Evolutionary conservation across 2,888 invertebrate species (phyloP), one percentile per base, ranked within the genome.

Genomic region (Ormyrus labotus): DNA sequence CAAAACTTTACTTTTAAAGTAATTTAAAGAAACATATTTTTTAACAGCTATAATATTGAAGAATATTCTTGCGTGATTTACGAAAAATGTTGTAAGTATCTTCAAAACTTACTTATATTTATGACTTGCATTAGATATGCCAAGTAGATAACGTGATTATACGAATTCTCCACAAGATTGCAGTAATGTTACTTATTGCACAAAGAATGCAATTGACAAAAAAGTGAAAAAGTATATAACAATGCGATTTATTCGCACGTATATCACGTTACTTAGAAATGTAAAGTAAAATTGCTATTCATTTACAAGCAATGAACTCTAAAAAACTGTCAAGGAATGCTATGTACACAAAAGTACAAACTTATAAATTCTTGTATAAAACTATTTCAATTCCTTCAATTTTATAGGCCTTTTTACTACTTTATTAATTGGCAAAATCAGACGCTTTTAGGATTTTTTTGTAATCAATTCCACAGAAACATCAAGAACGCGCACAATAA

Each of bases 331-430:
- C 9, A 60, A 34, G 45, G 58, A 64, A 53, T 55, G 57, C n/a
- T 74, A 64, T 73, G 48, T 65, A 75, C 67, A 68, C 45, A 34
- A 34, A 68, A 68, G 68, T 68, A 68, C 68, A 74, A 65, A 65
- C 73, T 67, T 75, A 67, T 75, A 65, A 58, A 58, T 58, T 53
- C 53, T 11, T 53, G 11, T 53, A 53, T 10, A 53, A 53, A 53
- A 53, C 8, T 58, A 58, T 58, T 7, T n/a, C 9, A 58, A 58
- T 58, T 13, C 6, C 13, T 13, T 13, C 53, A 53, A 10, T 53
- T 53, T 11, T 34, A 34, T 34, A 34, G 4, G 34, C 34, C 34
- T 34, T 34, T 34, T 34, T 34, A 34, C 34, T 34, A 34, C 34
- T 34, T 34, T 34, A 34, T 4, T 4, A 34, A 34, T 34, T 34